These are phyloP conservation scores for Phrynosoma platyrhinos DNA, from an alignment of 2,113 vertebrate species.

Conservation along the genomic window DNA sequence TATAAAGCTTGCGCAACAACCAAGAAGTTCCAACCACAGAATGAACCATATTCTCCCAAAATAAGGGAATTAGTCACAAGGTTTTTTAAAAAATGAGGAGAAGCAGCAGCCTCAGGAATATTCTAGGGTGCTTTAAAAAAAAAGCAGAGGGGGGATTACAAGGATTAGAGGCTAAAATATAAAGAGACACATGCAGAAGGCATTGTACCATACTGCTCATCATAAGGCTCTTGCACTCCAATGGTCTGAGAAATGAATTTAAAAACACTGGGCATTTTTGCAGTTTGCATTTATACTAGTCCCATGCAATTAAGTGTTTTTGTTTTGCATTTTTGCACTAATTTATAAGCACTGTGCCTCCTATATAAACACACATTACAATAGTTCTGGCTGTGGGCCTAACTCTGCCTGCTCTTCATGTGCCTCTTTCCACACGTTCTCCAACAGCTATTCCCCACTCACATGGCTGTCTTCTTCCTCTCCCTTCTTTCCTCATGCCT, in stretches of 20 bases:
- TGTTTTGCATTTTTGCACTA: neutral
- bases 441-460: conserved; percentile 30
- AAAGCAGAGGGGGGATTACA: neutral
- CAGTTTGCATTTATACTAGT: too few relatives aligned
- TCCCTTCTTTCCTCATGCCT: conserved; percentile 41
- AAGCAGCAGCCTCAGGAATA: neutral
- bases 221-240: neutral
- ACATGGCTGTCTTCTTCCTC: conserved; percentile 32
- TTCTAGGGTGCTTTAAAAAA: neutral
- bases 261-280: neutral
- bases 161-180: neutral
- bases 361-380: neutral
- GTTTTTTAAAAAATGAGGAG: neutral
- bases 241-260: neutral
- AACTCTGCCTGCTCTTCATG: too few relatives aligned
- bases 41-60: too few relatives aligned
- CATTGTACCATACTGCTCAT: neutral
- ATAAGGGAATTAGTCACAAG: too few relatives aligned
- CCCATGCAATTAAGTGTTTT: neutral
- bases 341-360: neutral
- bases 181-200: neutral
- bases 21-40: neutral
- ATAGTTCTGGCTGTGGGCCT: neutral
- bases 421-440: neutral
- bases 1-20: neutral